Evolutionary conservation across 1,140 invertebrate species (phyloP).

Genomic region (Aphelenchoides besseyi): DNA sequence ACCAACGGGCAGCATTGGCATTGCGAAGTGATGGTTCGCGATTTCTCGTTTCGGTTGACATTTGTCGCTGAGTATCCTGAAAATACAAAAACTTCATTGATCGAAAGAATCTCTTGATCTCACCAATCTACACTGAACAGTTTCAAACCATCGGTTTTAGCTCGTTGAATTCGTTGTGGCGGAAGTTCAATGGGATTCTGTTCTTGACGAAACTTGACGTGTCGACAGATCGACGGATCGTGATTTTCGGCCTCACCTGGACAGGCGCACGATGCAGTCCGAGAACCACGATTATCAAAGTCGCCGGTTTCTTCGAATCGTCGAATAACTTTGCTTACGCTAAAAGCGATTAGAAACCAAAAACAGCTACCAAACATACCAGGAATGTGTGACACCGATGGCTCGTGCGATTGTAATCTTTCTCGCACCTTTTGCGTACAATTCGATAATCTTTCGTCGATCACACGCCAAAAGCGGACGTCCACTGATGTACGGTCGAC

Average conservation of each 20-base stretch:
- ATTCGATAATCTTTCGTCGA: conserved; percentile 28
- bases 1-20: too few species aligned
- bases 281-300: conserved; percentile 19
- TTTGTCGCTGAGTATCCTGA: neutral
- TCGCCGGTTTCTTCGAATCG: conserved; percentile 35
- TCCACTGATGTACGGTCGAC: conserved; percentile 31
- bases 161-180: neutral
- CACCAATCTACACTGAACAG: neutral
- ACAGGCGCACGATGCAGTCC: conserved; percentile 34
- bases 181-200: neutral
- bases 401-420: conserved; percentile 33
- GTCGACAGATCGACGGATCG: conserved; percentile 31
- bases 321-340: conserved; percentile 23
- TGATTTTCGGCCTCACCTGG: conserved; percentile 32
- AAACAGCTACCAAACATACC: neutral
- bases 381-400: conserved; percentile 29
- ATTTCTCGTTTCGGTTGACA: too few species aligned
- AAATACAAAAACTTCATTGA: neutral
- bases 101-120: neutral
- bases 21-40: too few species aligned
- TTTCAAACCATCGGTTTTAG: neutral
- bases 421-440: conserved; percentile 25
- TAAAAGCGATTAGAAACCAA: conserved; percentile 10
- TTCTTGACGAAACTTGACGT: conserved; percentile 25
- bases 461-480: conserved; percentile 32